Evolutionary conservation across 2,888 invertebrate genomes (phyloP).

Genomic region (Siphlonurus alternatus): DNA sequence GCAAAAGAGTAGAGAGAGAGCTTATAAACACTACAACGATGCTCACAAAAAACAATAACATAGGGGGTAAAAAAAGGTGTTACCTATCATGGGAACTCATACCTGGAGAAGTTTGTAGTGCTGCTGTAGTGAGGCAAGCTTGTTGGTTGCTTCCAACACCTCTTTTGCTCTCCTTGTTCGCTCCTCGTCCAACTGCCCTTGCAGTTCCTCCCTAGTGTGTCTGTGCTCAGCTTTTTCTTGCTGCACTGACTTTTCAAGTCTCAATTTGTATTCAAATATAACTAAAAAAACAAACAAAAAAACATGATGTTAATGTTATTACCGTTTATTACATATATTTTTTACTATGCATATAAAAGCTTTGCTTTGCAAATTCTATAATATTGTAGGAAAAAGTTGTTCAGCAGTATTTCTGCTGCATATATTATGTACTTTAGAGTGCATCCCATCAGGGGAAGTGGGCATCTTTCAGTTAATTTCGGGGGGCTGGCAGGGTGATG

Average conservation of each 20-base stretch:
- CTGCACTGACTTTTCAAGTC: conserved; percentile 37
- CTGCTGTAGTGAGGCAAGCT: conserved; percentile 35
- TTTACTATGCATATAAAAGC: not conserved
- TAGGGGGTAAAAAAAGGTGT: not conserved
- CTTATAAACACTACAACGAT: too few relatives aligned
- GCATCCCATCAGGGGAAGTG: too few relatives aligned
- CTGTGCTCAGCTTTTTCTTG: conserved; percentile 36
- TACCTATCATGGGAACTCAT: not conserved
- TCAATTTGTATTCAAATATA: conserved; percentile 37
- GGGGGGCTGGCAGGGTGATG: too few relatives aligned
- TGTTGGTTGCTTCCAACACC: conserved; percentile 30
- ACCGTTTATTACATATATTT: not conserved
- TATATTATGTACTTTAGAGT: too few relatives aligned
- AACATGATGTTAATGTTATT: not conserved
- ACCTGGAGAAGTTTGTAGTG: conserved; percentile 34
- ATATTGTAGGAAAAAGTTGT: not conserved
- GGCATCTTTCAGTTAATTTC: too few relatives aligned
- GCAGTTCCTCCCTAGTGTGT: conserved; percentile 31
- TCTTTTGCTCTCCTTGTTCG: conserved; percentile 31
- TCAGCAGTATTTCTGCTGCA: not conserved
- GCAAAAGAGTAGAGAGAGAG: too few relatives aligned
- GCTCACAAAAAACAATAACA: too few relatives aligned
- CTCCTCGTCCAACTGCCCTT: conserved; percentile 30
- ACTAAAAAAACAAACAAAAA: conserved; percentile 30
- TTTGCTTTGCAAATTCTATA: not conserved